Conservation (phyloP, 1,140 invertebrate genomes). For the roundworm (Caenorhabditis elegans) region DNA sequence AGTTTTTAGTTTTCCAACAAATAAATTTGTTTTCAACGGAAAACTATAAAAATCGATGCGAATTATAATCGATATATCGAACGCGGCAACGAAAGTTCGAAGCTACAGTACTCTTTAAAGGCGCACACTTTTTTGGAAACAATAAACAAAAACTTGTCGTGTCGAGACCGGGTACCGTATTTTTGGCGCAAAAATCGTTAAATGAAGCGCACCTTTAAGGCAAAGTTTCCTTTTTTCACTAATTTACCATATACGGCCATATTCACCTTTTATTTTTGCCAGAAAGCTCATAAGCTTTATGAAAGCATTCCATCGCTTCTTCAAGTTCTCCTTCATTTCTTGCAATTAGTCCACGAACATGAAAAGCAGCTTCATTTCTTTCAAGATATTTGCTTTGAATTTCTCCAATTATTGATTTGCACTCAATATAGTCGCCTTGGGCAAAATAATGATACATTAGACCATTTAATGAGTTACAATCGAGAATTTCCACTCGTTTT, state of each 20-base stretch:
- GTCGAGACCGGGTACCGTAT: too few relatives aligned
- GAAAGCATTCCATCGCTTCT: constrained; percentile 15
- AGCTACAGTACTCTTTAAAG: too few relatives aligned
- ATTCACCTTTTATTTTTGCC: background rate
- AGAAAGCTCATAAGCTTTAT: background rate
- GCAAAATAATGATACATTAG: constrained; percentile 2
- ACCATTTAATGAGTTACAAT: background rate
- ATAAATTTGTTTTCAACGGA: too few relatives aligned
- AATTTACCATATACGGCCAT: too few relatives aligned
- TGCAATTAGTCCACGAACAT: constrained; percentile 14
- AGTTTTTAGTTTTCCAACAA: too few relatives aligned
- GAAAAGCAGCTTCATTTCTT: background rate
- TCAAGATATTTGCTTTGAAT: background rate
- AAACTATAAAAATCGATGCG: too few relatives aligned
- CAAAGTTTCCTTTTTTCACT: background rate
- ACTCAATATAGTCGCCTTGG: constrained; percentile 2
- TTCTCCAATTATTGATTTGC: constrained; percentile 1
- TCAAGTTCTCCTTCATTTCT: constrained; percentile 22
- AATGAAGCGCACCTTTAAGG: background rate
- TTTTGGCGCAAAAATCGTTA: too few relatives aligned
- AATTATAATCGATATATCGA: too few relatives aligned
- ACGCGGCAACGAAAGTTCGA: too few relatives aligned
- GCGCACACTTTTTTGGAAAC: too few relatives aligned
- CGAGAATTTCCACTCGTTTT: background rate
- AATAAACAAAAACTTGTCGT: too few relatives aligned